Conservation (phyloP, 1,140 invertebrate species). For the Luehdorfia chinensis region DNA sequence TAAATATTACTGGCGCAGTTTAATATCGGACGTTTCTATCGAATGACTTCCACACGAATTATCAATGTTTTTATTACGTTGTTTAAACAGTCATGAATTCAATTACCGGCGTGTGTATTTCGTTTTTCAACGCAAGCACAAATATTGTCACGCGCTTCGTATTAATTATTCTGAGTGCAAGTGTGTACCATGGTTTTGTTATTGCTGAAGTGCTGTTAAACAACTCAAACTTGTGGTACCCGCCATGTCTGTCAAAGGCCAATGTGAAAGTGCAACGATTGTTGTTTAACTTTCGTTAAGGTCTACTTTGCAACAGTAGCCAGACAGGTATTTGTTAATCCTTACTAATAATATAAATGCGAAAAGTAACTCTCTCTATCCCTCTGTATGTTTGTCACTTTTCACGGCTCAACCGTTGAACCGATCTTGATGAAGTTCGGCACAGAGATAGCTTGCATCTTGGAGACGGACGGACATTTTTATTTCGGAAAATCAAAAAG, state of each 20-base stretch:
- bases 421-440: no score
- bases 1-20: neutral
- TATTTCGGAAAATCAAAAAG: no score
- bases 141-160: constrained; percentile 44
- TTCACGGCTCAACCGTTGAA: no score
- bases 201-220: constrained; percentile 59
- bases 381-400: no score
- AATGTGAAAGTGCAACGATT: constrained; percentile 22
- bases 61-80: constrained; percentile 1
- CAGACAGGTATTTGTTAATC: constrained; percentile 38
- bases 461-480: no score
- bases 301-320: constrained; percentile 26
- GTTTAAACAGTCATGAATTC: constrained; percentile 17
- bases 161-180: constrained; percentile 50
- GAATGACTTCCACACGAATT: neutral
- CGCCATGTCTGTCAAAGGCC: constrained; percentile 38
- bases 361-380: no score
- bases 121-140: constrained; percentile 37
- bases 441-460: no score
- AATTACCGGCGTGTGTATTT: constrained; percentile 19
- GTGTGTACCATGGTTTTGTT: constrained; percentile 56
- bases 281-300: constrained; percentile 14
- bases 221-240: constrained; percentile 50
- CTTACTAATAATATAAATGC: no score
- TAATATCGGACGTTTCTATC: neutral